Conservation (phyloP, 2,113 vertebrate species). For the Vimba vimba region DNA sequence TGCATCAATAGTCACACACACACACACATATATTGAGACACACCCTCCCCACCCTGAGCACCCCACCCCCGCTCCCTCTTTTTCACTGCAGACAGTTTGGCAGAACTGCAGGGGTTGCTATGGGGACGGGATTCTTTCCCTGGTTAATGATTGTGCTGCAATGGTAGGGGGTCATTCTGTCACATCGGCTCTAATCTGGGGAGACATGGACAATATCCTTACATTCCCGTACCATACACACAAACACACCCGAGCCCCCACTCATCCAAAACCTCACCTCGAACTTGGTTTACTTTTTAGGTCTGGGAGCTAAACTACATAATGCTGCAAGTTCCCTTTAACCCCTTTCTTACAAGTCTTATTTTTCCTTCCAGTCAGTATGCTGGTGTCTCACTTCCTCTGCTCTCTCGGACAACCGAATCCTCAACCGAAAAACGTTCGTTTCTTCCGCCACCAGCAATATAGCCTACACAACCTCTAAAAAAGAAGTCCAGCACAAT, state of each 20-base stretch:
- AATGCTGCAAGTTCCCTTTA: slow-evolving; percentile 13
- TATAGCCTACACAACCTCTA: neutral
- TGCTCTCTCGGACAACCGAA: slow-evolving; percentile 21
- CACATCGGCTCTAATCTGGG: slow-evolving; percentile 71
- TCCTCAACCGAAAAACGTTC: neutral
- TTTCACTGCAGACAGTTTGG: slow-evolving; percentile 75
- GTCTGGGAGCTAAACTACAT: slow-evolving; percentile 3
- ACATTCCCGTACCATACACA: slow-evolving; percentile 44
- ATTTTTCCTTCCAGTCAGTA: slow-evolving; percentile 21
- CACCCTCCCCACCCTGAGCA: slow-evolving; percentile 61
- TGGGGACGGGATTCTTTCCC: slow-evolving; percentile 72
- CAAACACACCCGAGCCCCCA: slow-evolving; percentile 41
- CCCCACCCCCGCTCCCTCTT: slow-evolving; percentile 54
- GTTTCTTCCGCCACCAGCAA: neutral
- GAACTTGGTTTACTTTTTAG: slow-evolving; percentile 23
- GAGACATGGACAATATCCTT: slow-evolving; percentile 72
- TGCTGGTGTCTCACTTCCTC: slow-evolving; percentile 24
- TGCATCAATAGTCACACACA: slow-evolving; percentile 49
- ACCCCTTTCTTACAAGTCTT: neutral
- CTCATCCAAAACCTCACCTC: slow-evolving; percentile 12
- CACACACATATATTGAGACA: slow-evolving; percentile 57
- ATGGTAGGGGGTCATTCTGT: slow-evolving; percentile 74
- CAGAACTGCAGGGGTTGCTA: slow-evolving; percentile 73
- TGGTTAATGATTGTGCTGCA: slow-evolving; percentile 74
- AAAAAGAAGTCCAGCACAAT: neutral